Conservation (phyloP, 1,140 invertebrate species). For the Diorhabda sublineata region DNA sequence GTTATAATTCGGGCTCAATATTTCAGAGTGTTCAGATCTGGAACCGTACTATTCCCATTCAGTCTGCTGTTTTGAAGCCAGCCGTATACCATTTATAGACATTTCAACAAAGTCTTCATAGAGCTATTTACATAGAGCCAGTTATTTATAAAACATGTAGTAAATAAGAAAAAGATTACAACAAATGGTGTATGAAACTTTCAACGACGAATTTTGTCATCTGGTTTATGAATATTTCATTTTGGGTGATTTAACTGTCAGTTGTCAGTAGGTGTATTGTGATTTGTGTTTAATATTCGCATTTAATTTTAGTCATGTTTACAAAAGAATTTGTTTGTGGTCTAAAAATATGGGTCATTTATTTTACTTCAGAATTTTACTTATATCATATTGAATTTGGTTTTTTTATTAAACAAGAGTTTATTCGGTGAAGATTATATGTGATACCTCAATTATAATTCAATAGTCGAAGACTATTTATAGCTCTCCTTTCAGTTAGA, state of each 20-base stretch:
- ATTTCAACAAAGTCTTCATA: neutral
- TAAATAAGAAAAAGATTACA: neutral
- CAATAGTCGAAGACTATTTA: too few species aligned
- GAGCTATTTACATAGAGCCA: neutral
- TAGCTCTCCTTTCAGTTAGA: too few species aligned
- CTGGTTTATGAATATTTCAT: constrained; percentile 7
- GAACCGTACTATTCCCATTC: too few species aligned
- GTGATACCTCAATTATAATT: too few species aligned
- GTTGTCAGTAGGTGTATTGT: neutral
- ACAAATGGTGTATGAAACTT: constrained; percentile 7
- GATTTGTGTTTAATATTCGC: neutral
- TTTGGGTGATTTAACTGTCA: constrained; percentile 3
- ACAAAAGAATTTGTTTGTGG: constrained; percentile 6
- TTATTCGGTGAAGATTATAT: too few species aligned
- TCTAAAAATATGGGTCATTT: neutral
- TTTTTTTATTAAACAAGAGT: too few species aligned
- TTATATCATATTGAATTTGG: too few species aligned
- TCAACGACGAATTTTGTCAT: constrained; percentile 5
- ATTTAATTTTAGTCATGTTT: constrained; percentile 8
- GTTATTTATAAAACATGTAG: neutral
- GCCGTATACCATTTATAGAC: too few species aligned
- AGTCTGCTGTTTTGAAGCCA: too few species aligned
- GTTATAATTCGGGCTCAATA: too few species aligned
- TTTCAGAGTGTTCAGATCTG: too few species aligned
- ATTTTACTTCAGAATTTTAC: too few species aligned